Evolutionary conservation across 2,113 vertebrate genomes (phyloP), one percentile per base, ranked within the genome.

Genomic region (Cyanocitta stelleri): DNA sequence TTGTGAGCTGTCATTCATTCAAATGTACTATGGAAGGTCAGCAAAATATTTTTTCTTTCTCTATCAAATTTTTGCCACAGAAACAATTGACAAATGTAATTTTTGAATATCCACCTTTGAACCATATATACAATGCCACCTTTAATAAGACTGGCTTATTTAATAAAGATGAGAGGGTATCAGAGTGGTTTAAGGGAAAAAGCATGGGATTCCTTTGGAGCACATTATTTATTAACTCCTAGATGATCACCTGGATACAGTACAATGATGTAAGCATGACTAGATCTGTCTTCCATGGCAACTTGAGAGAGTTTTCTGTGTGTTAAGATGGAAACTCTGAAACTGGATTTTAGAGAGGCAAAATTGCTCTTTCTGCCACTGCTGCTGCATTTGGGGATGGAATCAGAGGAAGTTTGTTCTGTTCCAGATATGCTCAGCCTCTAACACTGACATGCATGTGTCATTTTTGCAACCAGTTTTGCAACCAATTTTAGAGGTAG

Each of bases 391-490:
- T 80, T 51, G 41, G 7, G 10, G 64, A 43, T 27, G 11, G 15
- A 92, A 79, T 41, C 0, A 0, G 22, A 78, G 26, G 43, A 71
- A 33, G 3, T 22, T 39, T 92, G 11, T 54, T 77, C 41, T 71
- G 8, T 51, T 64, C 13, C 74, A 64, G 9, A 7, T 33, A 19
- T 35, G 29, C 16, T 72, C 54, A 82, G 26, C 24, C 27, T 89
- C 55, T 92, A 59, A 82, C 13, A 52, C 5, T 66, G 58, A 37
- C 0, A 0, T 3, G 22, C 5, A 27, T 7, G 62, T 15, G n/a
- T 44, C 18, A 3, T 0, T 69, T 87, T 91, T 82, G 30, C 26
- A 55, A 63, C 3, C 6, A 22, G 17, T 43, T 86, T 78, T 74
- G 24, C 20, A 63, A 63, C 1, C 7, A 24, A 3, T 52, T 87